Evolutionary conservation across 2,888 invertebrate species (phyloP).

Genomic region (Hypsopygia costalis): DNA sequence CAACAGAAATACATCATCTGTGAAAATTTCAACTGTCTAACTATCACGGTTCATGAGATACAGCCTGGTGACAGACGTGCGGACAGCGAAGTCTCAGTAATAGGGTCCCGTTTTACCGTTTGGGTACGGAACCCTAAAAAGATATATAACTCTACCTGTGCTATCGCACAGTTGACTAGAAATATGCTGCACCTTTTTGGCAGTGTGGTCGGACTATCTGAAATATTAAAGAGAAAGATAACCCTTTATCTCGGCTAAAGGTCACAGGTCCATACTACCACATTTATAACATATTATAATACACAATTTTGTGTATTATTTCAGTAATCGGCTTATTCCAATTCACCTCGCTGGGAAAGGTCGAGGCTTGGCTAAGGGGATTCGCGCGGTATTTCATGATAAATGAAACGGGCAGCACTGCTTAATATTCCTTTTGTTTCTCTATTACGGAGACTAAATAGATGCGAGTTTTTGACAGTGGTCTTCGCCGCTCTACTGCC

Average conservation of each 20-base stretch:
- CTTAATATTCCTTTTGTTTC: conserved; percentile 7
- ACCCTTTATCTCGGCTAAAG: neutral
- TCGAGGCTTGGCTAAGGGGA: conserved; percentile 3
- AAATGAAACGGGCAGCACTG: conserved; percentile 6
- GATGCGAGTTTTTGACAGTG: conserved; percentile 1
- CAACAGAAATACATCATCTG: too few species aligned
- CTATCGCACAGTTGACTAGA: too few species aligned
- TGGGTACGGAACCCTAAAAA: too few species aligned
- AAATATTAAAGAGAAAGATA: too few species aligned
- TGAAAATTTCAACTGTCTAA: too few species aligned
- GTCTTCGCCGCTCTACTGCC: neutral
- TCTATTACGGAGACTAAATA: neutral
- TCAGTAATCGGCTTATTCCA: conserved; percentile 7
- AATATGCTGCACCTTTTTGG: too few species aligned
- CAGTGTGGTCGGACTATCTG: too few species aligned
- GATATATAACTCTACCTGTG: too few species aligned
- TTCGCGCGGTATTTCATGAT: conserved; percentile 3
- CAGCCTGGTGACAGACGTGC: too few species aligned
- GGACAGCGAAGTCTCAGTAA: too few species aligned
- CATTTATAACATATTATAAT: neutral
- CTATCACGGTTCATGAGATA: too few species aligned
- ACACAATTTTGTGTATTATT: conserved; percentile 4
- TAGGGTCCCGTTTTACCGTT: too few species aligned
- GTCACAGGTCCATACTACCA: neutral
- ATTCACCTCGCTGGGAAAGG: conserved; percentile 8